Conservation (phyloP, 2,797 vertebrate species). For the Rhinatrema bivittatum region DNA sequence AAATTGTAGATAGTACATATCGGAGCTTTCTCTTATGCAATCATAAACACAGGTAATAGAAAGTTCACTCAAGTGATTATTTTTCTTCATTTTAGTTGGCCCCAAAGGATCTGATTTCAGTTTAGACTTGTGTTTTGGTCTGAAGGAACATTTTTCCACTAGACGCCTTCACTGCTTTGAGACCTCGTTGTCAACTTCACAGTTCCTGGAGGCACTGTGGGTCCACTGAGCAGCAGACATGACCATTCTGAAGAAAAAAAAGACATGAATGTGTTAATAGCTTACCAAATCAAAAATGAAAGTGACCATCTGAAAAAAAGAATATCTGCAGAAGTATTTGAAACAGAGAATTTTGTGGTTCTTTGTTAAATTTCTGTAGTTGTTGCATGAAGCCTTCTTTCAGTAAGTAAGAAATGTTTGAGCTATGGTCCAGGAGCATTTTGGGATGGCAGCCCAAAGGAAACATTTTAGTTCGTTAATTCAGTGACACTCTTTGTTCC, state of each 20-base stretch:
- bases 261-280: conserved; percentile 8
- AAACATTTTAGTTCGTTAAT: too few species aligned
- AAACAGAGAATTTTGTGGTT: too few species aligned
- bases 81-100: conserved; percentile 36
- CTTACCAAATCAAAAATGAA: conserved; percentile 1
- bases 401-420: too few species aligned
- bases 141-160: conserved; percentile 54
- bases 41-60: conserved; percentile 23
- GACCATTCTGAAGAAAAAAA: conserved; percentile 74
- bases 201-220: conserved; percentile 96
- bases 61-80: conserved; percentile 27
- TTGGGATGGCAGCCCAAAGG: too few species aligned
- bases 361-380: too few species aligned
- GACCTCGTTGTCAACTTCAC: conserved; percentile 51
- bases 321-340: too few species aligned
- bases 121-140: conserved; percentile 56
- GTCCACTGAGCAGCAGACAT: conserved; percentile 96
- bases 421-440: too few species aligned
- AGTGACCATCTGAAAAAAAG: conserved; percentile 9
- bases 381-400: too few species aligned
- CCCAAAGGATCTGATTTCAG: too few species aligned
- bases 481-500: too few species aligned
- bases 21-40: conserved; percentile 31
- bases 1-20: conserved; percentile 29
- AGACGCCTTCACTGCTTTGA: conserved; percentile 50